Base-by-base conservation (phyloP, 2,113 vertebrate species). In the Oncorhynchus nerka region DNA sequence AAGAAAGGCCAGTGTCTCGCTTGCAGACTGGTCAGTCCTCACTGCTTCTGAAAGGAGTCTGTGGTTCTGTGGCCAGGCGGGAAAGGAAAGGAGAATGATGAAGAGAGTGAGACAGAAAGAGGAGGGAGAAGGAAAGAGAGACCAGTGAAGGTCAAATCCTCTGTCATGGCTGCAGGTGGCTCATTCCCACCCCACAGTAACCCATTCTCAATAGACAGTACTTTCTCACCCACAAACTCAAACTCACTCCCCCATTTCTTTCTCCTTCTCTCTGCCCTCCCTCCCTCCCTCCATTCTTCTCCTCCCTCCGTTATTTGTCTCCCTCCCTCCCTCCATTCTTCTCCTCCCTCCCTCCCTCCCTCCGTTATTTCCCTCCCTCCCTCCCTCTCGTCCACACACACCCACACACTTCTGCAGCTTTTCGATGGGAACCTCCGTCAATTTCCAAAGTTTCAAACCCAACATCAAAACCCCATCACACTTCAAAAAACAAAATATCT, bases 91-190 rank as follows among this genome's bases (percentile, higher is more conserved):
- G 65, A 67, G 1, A 30, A 30, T 7, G 12, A 30, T 32, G 16
- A 39, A 20, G 20, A 34, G 32, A 57, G 83, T 86, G 83, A 77
- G 77, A 55, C 15, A 67, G 70, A 77, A 28, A 72, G 30, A 32
- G 20, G 4, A 75, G 24, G 59, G 59, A 62, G 30, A 51, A 12
- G 59, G 59, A 74, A 57, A 85, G 57, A 28, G 5, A 80, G 79
- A 83, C 83, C 89, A 93, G 93, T 94, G 95, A 96, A 96, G 96
- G 96, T 97, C 95, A 96, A 95, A 95, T 94, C 92, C 93, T 85
- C 85, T 93, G 93, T 93, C 94, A 93, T 92, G 94, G 90, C 93
- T 92, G 94, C 94, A 95, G 95, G 95, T 95, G 95, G 93, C 86
- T 95, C 90, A 85, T 92, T 95, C 92, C 77, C 83, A 4, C 77